Conservation (phyloP, 2,888 invertebrate species). For the Agrotis segetum region DNA sequence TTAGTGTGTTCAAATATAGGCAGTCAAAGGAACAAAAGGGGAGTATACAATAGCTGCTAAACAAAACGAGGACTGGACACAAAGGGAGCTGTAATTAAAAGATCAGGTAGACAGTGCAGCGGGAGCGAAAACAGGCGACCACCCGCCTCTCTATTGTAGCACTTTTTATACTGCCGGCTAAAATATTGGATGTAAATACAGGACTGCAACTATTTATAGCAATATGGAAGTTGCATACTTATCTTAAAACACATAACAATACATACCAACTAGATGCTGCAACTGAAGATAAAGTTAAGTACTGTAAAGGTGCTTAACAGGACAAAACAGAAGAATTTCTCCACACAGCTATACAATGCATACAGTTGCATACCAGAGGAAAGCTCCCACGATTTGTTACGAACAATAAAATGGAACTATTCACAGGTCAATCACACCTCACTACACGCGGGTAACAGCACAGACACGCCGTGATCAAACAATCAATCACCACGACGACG, state of each 20-base stretch:
- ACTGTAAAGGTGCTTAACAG: conserved; percentile 37
- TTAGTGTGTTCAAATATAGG: conserved; percentile 55
- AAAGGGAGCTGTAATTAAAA: conserved; percentile 79
- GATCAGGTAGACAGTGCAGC: conserved; percentile 79
- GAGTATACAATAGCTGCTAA: conserved; percentile 65
- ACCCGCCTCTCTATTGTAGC: conserved; percentile 68
- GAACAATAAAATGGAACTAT: conserved; percentile 68
- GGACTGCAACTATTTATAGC: conserved; percentile 15
- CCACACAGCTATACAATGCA: conserved; percentile 67
- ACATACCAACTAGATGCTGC: conserved; percentile 3
- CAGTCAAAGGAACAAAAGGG: conserved; percentile 60
- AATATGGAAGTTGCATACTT: neutral
- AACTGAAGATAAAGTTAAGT: conserved; percentile 16
- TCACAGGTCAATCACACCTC: conserved; percentile 74
- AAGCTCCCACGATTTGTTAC: conserved; percentile 78
- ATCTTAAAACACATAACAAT: conserved; percentile 1
- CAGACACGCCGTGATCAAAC: conserved; percentile 69
- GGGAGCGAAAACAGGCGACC: conserved; percentile 59
- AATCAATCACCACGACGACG: conserved; percentile 74
- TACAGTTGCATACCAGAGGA: conserved; percentile 79
- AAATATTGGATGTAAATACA: conserved; percentile 43
- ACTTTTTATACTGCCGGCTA: conserved; percentile 56
- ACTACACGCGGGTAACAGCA: conserved; percentile 71
- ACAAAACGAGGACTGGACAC: conserved; percentile 71
- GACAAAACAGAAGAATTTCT: conserved; percentile 73